Base-by-base conservation (phyloP, 2,888 invertebrate species). In the Sinopyrophorus schimmeli region DNA sequence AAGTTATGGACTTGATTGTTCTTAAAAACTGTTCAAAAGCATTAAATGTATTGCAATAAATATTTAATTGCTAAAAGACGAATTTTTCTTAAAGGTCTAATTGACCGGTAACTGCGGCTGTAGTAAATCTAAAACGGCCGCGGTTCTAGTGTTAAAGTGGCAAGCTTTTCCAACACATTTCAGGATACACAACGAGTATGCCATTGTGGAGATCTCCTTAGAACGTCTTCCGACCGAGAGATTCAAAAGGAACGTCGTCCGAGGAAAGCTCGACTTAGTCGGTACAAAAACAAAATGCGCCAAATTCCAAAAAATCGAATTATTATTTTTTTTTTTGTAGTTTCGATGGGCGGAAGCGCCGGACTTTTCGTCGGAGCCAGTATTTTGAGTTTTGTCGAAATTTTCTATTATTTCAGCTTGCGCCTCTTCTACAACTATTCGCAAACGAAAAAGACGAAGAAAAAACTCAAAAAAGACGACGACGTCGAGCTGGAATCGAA, bases 161-260 rank as follows among this genome's bases (percentile, higher is more conserved):
- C n/a, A n/a, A 4, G 7, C 12, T 21, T 12, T 20, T 23, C 14
- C 5, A 23, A 7, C 21, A 5, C 63, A 15, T 48, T 63, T 11
- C 52, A 73, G 74, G 6, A 68, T 70, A 32, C 49, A 54, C 1
- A 63, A 69, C 30, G 63, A 69, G 2, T 65, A 58, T 48, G 70
- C 71, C 2, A 54, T 66, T 3, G 78, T 87, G 0, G 78, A 83
- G 55, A 76, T 89, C 32, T 77, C 78, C 5, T 67, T 89, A 16
- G 78, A 83, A 3, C 77, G 80, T 47, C 69, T 87, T 37, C 89
- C 89, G 0, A 82, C 80, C 7, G 83, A 86, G 51, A 74, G 86
- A 11, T 86, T 81, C 62, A 77, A 80, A 51, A 77, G 87, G 48
- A 82, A 81, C 40, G 78, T 86, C 6, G 75, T 84, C 0, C 77